A percentile compares a stretch with the other conserved stretches of the same genome.
These are phyloP conservation scores for Ethmia dodecea DNA, from an alignment of 2,888 invertebrate species.

Conservation along the genomic window DNA sequence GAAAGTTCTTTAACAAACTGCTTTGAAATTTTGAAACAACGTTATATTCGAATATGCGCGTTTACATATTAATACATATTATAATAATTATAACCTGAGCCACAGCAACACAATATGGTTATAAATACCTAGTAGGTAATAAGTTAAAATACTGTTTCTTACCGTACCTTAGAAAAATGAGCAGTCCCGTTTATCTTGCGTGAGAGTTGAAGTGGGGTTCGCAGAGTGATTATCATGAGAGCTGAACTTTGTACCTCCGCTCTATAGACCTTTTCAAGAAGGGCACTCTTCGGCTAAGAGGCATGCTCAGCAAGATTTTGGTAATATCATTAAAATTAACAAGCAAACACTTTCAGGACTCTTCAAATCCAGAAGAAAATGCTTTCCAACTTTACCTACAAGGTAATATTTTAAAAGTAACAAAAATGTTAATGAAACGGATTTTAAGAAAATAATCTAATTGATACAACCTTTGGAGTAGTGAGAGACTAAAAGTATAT, in stretches of 20 bases:
- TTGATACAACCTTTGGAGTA: too few species aligned
- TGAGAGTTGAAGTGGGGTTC: constrained; percentile 56
- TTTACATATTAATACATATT: too few species aligned
- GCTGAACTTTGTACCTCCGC: constrained; percentile 47
- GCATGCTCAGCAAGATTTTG: constrained; percentile 60
- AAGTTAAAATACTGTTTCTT: constrained; percentile 23
- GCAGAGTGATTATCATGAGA: constrained; percentile 58
- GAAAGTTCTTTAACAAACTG: too few species aligned
- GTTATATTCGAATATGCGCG: too few species aligned
- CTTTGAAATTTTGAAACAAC: too few species aligned
- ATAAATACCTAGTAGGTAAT: background rate
- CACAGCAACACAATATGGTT: too few species aligned
- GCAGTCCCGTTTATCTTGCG: constrained; percentile 62
- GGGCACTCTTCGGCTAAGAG: constrained; percentile 48
- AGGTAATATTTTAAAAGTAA: too few species aligned
- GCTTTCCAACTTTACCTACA: too few species aligned
- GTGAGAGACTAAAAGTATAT: too few species aligned
- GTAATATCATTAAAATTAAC: constrained; percentile 67
- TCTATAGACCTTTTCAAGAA: constrained; percentile 57
- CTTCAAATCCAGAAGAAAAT: background rate
- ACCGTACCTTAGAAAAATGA: constrained; percentile 40
- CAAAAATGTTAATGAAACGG: too few species aligned
- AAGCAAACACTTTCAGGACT: constrained; percentile 36
- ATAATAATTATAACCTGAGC: too few species aligned
- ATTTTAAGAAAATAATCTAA: too few species aligned